A percentile compares a stretch with the other conserved stretches of the same genome.
These are phyloP conservation scores for Candidula unifasciata DNA, from an alignment of 2,888 invertebrate genomes.

Conservation along the genomic window DNA sequence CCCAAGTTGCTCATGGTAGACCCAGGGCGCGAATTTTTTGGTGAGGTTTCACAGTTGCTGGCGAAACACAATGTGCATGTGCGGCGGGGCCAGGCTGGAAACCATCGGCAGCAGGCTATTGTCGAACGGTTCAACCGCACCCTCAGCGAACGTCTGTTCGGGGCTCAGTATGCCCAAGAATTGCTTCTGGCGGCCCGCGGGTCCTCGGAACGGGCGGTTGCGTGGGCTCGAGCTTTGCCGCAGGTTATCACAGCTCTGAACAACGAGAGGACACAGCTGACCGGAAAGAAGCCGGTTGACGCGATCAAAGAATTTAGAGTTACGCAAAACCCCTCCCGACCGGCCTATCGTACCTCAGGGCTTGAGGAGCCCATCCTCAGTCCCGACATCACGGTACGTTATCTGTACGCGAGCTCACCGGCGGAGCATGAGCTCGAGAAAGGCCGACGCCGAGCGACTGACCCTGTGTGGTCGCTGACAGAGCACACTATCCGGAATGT, in stretches of 20 bases:
- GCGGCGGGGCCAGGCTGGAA: neutral
- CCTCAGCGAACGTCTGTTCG: neutral
- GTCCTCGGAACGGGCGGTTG: neutral
- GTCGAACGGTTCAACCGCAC: neutral
- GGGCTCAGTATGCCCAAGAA: neutral
- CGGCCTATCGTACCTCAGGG: neutral
- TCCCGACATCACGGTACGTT: neutral
- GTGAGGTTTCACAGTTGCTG: neutral
- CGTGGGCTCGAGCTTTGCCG: neutral
- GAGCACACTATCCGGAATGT: neutral
- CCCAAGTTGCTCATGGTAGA: neutral
- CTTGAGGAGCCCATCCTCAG: neutral
- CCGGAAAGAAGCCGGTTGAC: neutral
- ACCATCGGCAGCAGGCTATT: neutral
- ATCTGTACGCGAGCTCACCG: neutral
- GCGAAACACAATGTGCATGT: neutral
- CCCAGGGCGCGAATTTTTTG: neutral
- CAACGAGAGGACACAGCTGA: neutral
- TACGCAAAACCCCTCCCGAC: neutral
- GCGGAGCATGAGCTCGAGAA: neutral
- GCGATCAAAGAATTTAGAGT: neutral
- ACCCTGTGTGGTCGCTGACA: slow-evolving; percentile 3
- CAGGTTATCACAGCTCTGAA: neutral
- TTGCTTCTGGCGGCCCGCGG: neutral
- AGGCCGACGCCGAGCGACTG: neutral